Evolutionary conservation across 1,140 invertebrate species (phyloP).

Genomic region (Aphelinus atriplicis): DNA sequence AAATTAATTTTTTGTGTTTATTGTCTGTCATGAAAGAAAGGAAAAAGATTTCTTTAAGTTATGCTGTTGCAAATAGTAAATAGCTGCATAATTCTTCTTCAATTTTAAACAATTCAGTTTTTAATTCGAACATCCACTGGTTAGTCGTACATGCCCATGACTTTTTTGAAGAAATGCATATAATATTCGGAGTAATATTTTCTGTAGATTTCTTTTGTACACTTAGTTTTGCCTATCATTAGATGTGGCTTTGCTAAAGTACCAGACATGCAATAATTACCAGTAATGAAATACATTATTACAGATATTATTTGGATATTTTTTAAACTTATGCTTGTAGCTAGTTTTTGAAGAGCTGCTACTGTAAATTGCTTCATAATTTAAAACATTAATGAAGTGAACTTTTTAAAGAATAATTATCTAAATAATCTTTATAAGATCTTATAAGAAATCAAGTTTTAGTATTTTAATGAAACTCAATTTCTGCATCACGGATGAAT

Average conservation of each 20-base stretch:
- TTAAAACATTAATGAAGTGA: not conserved
- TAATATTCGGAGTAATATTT: too few relatives aligned
- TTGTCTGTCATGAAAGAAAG: conserved; percentile 4
- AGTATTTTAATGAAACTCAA: not conserved
- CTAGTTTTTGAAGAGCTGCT: not conserved
- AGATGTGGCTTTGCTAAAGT: conserved; percentile 17
- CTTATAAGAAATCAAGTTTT: not conserved
- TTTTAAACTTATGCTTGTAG: not conserved
- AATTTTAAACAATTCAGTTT: conserved; percentile 25
- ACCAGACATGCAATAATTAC: not conserved
- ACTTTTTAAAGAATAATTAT: not conserved
- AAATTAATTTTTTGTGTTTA: not conserved
- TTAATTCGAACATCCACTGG: not conserved
- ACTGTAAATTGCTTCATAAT: conserved; percentile 7
- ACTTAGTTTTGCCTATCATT: not conserved
- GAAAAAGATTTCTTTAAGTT: not conserved
- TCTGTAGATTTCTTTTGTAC: not conserved
- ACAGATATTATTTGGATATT: not conserved
- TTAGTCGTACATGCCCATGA: conserved; percentile 6
- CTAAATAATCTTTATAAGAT: not conserved
- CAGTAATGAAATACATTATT: conserved; percentile 13
- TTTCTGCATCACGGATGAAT: not conserved
- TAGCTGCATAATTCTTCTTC: not conserved
- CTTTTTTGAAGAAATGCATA: conserved; percentile 6
- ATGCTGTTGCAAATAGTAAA: not conserved